Evolutionary conservation across 2,113 vertebrate species (phyloP).

Genomic region (Coptodon rendalli): DNA sequence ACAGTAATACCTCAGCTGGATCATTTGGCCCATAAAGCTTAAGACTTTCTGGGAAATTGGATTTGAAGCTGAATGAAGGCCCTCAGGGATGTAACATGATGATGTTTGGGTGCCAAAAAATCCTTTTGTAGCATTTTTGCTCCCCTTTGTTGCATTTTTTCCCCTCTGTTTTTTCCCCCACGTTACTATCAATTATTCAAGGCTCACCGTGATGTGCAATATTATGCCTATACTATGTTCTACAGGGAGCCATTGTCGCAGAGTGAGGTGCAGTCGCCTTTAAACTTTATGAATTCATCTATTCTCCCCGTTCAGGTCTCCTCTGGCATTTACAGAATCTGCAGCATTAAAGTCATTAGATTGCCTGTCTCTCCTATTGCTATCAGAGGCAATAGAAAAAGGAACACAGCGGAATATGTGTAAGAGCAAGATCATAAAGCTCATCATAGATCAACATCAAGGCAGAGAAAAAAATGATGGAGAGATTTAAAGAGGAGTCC

Average conservation of each 20-base stretch:
- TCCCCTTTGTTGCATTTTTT: neutral
- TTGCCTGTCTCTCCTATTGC: neutral
- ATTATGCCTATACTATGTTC: slow-evolving; percentile 1
- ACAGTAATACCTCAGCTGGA: slow-evolving; percentile 57
- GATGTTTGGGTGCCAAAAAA: neutral
- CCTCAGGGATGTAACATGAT: slow-evolving; percentile 42
- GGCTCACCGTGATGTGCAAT: neutral
- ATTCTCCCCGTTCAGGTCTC: neutral
- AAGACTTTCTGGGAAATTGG: slow-evolving; percentile 67
- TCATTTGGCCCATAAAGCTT: slow-evolving; percentile 63
- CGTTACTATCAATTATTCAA: slow-evolving; percentile 45
- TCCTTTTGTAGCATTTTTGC: neutral
- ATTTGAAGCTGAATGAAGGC: slow-evolving; percentile 53
- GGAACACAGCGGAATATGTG: neutral
- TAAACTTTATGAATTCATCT: slow-evolving; percentile 40
- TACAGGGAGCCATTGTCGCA: neutral
- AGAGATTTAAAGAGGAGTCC: neutral
- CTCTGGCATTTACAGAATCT: neutral
- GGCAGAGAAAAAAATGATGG: neutral
- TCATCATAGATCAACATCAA: neutral
- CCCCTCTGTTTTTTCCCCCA: neutral
- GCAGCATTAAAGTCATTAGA: neutral
- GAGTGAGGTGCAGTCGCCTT: neutral
- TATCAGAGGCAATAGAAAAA: neutral
- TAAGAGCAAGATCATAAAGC: neutral